These are phyloP conservation scores for Paelopatides confundens DNA, from an alignment of 53 echinoderm and acorn worm genomes.

Conservation along the genomic window DNA sequence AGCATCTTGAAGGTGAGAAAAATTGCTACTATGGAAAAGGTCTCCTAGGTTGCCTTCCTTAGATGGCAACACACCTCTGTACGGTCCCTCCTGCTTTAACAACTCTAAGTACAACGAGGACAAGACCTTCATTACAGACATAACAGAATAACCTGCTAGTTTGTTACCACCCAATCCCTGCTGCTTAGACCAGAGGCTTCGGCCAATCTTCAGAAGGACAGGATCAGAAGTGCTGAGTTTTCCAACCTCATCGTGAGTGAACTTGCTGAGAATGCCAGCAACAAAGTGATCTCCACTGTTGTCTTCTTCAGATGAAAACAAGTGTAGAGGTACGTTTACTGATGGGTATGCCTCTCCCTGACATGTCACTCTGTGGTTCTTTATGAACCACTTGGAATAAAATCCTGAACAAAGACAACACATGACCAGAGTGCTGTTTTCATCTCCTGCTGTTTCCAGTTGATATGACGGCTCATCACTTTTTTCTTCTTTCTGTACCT, in stretches of 20 bases:
- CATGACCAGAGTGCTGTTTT: constrained; percentile 6
- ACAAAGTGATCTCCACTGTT: neutral
- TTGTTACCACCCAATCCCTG: constrained; percentile 61
- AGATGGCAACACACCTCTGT: constrained; percentile 50
- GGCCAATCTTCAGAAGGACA: constrained; percentile 52
- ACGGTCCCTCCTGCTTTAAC: constrained; percentile 47
- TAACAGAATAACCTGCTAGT: constrained; percentile 74
- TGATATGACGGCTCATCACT: neutral
- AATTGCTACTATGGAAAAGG: constrained; percentile 65
- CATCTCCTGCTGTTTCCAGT: neutral
- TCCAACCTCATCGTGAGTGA: constrained; percentile 45
- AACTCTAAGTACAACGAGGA: constrained; percentile 60
- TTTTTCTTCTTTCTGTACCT: neutral
- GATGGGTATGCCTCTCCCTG: constrained; percentile 29
- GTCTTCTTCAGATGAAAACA: neutral
- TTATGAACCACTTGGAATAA: constrained; percentile 25
- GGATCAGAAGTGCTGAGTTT: constrained; percentile 7
- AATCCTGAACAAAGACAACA: constrained; percentile 28
- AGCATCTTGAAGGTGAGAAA: constrained; percentile 63
- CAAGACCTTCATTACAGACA: constrained; percentile 73
- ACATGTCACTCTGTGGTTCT: constrained; percentile 26
- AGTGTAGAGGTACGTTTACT: constrained; percentile 10
- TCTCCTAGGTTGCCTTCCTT: constrained; percentile 52
- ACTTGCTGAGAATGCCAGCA: constrained; percentile 24
- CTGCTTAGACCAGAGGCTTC: constrained; percentile 65